Base-by-base conservation (phyloP, 1,140 invertebrate genomes). In the Habropoda laboriosa region DNA sequence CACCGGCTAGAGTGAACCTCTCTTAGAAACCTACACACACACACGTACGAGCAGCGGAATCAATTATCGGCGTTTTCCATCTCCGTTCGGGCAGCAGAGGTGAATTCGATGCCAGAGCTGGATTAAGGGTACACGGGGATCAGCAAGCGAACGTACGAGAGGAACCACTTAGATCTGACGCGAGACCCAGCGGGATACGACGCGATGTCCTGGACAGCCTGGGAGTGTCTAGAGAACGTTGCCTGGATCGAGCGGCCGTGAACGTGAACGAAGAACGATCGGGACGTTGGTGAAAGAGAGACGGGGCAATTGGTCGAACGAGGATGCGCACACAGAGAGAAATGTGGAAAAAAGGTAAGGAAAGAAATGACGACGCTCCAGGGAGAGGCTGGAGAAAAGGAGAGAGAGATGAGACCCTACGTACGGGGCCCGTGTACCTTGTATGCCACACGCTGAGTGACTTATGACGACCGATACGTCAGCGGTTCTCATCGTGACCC, bases 401-500 rank as follows among this genome's bases (percentile, higher is more conserved):
- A 75, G 79, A 66, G 55, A 12, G n/a, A 47, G 78, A 45, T 38
- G 79, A 58, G 63, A 79, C 61, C 63, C 80, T 68, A 77, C 68
- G 75, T 84, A 75, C 57, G 47, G 79, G 81, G 68, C 73, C 82
- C 84, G 60, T 89, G 87, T 89, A 83, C 75, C 60, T 55, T 81
- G 81, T 86, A 77, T 60, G 81, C 89, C 88, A 88, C 88, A 90
- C 87, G 89, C 89, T 89, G 89, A 89, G 89, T 90, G 89, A 90
- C 89, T 90, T 90, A 90, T 86, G 89, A 87, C 83, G 84, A 80
- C 68, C 84, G 80, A 87, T 87, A 83, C 73, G 47, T 45, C 87
- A 89, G 89, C 68, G 89, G 84, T 87, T 87, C 89, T 90, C 89
- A 82, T 82, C 47, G 40, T 27, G 47, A 67, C 38, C 40, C 21